Percentiles rank a stretch among this genome's conserved stretches.
These are phyloP conservation scores for Hippoglossus hippoglossus DNA, from an alignment of 2,797 vertebrate genomes.

Conservation along the genomic window DNA sequence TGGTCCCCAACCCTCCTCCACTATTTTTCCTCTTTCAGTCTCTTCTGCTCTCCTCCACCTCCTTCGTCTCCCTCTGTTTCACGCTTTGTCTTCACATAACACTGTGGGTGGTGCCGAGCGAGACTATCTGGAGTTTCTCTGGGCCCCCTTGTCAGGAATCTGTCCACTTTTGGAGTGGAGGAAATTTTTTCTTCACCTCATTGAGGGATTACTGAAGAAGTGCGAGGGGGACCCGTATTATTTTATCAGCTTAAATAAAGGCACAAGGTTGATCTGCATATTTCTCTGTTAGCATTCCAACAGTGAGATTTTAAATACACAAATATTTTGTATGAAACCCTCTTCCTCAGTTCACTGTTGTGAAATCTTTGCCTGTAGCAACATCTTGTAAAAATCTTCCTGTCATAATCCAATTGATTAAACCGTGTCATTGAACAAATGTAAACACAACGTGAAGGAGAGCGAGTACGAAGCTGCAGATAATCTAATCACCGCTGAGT, in stretches of 20 bases:
- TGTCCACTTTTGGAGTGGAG: slow-evolving; percentile 46
- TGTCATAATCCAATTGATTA: slow-evolving; percentile 36
- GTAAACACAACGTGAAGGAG: slow-evolving; percentile 42
- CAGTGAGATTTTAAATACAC: neutral
- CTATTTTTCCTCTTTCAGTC: slow-evolving; percentile 47
- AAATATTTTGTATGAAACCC: neutral
- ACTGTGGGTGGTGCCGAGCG: slow-evolving; percentile 75
- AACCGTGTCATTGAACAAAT: slow-evolving; percentile 35
- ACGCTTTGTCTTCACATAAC: slow-evolving; percentile 76
- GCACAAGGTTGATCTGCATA: neutral
- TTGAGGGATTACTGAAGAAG: slow-evolving; percentile 25
- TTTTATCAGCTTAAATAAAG: slow-evolving; percentile 22
- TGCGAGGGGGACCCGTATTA: neutral
- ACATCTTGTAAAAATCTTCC: slow-evolving; percentile 5
- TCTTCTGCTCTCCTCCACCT: slow-evolving; percentile 63
- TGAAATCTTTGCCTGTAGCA: slow-evolving; percentile 12
- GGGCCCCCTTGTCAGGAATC: slow-evolving; percentile 66
- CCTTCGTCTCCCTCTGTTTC: slow-evolving; percentile 77
- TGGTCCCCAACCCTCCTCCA: slow-evolving; percentile 56
- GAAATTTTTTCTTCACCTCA: slow-evolving; percentile 49
- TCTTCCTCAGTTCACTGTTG: neutral
- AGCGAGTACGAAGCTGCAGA: slow-evolving; percentile 23
- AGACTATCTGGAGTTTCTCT: slow-evolving; percentile 71
- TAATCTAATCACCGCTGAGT: slow-evolving; percentile 51
- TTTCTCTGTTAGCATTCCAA: neutral